Evolutionary conservation across 2,113 vertebrate species (phyloP).

Genomic region (Brachirus orientalis): DNA sequence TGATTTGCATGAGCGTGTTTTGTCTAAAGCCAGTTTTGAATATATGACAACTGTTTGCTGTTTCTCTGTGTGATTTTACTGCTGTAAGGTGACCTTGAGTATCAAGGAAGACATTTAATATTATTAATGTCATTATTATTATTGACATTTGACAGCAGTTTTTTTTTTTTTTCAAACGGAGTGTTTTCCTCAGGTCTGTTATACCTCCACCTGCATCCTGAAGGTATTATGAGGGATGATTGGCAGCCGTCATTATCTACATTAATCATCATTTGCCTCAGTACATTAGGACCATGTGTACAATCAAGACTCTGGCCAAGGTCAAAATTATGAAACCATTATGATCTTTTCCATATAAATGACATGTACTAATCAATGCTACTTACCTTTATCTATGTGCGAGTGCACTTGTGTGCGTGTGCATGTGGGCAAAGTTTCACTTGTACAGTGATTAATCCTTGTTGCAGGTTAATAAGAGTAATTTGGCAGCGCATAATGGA

Average conservation of each 20-base stretch:
- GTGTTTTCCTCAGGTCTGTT: background rate
- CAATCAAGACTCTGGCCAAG: constrained; percentile 72
- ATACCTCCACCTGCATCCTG: constrained; percentile 52
- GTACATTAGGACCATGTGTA: constrained; percentile 70
- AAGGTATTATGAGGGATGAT: constrained; percentile 54
- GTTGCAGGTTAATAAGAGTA: constrained; percentile 70
- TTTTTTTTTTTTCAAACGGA: background rate
- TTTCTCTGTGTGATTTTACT: no score
- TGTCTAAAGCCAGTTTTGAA: no score
- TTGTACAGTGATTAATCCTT: constrained; percentile 69
- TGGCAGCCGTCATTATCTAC: constrained; percentile 69
- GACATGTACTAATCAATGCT: constrained; percentile 69
- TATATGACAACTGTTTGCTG: no score
- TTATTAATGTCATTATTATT: background rate
- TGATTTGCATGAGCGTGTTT: no score
- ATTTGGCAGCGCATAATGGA: constrained; percentile 53
- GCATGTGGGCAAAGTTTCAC: constrained; percentile 44
- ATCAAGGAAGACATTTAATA: no score
- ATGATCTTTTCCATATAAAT: constrained; percentile 62
- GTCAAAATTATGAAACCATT: constrained; percentile 76
- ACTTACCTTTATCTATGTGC: constrained; percentile 15
- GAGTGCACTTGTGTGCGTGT: background rate
- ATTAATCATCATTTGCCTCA: constrained; percentile 76
- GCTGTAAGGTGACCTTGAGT: no score
- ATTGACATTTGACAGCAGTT: background rate